Conservation (phyloP, 2,113 vertebrate species). For the Rafetus swinhoei region DNA sequence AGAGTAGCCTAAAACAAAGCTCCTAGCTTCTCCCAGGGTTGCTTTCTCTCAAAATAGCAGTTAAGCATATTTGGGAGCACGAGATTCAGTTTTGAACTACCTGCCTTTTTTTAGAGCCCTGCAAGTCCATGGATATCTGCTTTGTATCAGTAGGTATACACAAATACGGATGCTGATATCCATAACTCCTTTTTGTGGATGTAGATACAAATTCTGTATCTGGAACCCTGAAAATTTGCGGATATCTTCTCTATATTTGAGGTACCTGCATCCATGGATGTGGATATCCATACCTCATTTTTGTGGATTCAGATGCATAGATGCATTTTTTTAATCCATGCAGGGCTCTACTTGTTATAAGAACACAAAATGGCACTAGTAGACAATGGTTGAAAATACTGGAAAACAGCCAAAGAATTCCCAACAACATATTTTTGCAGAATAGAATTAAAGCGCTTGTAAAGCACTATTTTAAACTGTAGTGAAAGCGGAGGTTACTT, state of each 20-base stretch:
- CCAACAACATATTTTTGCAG: not conserved
- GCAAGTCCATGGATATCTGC: too few species aligned
- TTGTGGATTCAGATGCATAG: too few species aligned
- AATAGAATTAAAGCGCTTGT: not conserved
- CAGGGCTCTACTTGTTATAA: not conserved
- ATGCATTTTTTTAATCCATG: too few species aligned
- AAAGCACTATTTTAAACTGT: not conserved
- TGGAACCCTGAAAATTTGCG: too few species aligned
- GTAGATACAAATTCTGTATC: too few species aligned
- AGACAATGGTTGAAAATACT: conserved; percentile 2
- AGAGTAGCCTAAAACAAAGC: not conserved
- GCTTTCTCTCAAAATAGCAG: conserved; percentile 30
- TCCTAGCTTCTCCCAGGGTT: not conserved
- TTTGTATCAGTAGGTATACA: too few species aligned
- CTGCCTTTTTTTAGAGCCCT: not conserved
- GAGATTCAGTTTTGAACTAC: conserved; percentile 6
- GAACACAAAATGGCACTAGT: not conserved
- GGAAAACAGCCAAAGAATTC: not conserved
- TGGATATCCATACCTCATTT: too few species aligned
- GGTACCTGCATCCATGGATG: too few species aligned
- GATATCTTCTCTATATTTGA: too few species aligned
- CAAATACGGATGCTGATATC: too few species aligned
- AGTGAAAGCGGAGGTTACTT: not conserved
- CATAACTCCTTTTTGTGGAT: too few species aligned
- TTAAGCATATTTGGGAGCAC: not conserved